phyloP scores from a whole-genome alignment of 2,888 invertebrate species.

The Acronicta psi region DNA sequence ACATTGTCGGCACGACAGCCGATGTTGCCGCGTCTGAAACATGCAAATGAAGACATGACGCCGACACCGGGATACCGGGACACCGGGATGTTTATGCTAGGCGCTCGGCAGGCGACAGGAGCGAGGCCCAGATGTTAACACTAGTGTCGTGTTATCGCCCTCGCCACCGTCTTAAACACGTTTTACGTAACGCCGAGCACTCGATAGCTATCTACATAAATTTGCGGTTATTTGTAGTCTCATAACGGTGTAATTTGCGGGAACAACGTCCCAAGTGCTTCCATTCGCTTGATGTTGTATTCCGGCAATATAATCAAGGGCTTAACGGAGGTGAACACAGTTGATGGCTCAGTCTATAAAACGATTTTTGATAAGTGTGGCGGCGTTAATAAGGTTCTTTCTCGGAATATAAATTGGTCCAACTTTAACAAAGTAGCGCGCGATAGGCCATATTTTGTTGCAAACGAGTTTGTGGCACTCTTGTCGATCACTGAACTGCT shows the following conservation, averaged over 20 bases:
- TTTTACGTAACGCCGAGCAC: constrained; percentile 79
- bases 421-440: constrained; percentile 42
- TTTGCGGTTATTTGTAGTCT: constrained; percentile 84
- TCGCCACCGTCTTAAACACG: constrained; percentile 78
- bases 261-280: constrained; percentile 72
- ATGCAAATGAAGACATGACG: constrained; percentile 86
- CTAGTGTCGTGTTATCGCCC: constrained; percentile 78
- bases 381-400: constrained; percentile 54
- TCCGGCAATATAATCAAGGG: constrained; percentile 72
- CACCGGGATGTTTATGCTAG: constrained; percentile 77
- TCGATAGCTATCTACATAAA: constrained; percentile 85
- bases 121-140: constrained; percentile 76
- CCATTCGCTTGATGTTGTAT: constrained; percentile 73
- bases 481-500: constrained; percentile 36
- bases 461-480: constrained; percentile 41
- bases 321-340: constrained; percentile 67
- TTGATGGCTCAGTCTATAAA: constrained; percentile 66
- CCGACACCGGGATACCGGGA: constrained; percentile 73
- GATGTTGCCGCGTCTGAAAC: constrained; percentile 69
- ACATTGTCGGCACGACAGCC: constrained; percentile 72
- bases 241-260: constrained; percentile 82
- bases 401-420: constrained; percentile 50
- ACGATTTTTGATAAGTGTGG: constrained; percentile 60
- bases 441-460: constrained; percentile 35
- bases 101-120: constrained; percentile 55